phyloP scores from a whole-genome alignment of 1,140 invertebrate genomes.

The Calliphora vicina region DNA sequence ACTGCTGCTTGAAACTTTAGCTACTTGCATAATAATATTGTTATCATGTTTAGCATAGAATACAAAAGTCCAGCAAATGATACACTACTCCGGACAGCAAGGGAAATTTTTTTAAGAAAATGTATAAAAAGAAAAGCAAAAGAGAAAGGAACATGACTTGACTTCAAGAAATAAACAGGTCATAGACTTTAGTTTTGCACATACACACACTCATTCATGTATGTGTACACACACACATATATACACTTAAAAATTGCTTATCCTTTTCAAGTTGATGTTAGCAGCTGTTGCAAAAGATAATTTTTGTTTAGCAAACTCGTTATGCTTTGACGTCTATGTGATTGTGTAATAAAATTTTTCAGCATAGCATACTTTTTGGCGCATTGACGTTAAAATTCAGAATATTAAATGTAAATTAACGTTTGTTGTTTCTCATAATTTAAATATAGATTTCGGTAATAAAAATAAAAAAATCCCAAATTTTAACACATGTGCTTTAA shows the following conservation, averaged over 20 bases:
- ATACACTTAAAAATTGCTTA: neutral
- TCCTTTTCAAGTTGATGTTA: neutral
- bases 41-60: neutral
- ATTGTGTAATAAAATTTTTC: neutral
- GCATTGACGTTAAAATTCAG: neutral
- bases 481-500: too few relatives aligned
- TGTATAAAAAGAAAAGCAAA: neutral
- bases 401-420: neutral
- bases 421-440: neutral
- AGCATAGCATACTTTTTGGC: neutral
- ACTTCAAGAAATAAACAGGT: neutral
- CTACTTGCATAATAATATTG: neutral
- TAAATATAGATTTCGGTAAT: neutral
- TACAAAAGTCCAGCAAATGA: neutral
- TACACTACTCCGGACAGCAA: neutral
- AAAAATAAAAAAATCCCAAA: neutral
- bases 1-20: neutral
- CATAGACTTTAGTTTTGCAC: neutral
- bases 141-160: neutral
- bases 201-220: too few relatives aligned
- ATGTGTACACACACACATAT: neutral
- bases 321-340: neutral
- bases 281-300: neutral
- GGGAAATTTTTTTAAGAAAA: neutral
- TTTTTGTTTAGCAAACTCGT: neutral